Evolutionary conservation across 2,797 vertebrate genomes (phyloP), one percentile per base, ranked within the genome.

Genomic region (Epinephelus malabaricus): DNA sequence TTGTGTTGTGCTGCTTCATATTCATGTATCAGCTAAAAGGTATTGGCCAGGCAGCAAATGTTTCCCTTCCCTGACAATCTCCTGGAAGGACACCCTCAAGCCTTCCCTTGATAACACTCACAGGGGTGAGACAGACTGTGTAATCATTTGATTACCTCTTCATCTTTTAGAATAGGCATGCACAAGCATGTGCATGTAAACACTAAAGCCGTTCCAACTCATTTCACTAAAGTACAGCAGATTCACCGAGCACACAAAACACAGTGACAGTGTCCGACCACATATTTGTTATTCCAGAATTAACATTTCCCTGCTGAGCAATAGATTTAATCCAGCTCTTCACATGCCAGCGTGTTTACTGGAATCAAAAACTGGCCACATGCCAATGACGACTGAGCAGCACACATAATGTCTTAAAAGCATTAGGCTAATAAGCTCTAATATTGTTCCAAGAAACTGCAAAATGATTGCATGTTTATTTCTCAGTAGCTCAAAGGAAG

Each of bases 101-200:
- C 62, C 64, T 45, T 73, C 64, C 59, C 75, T 62, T 67, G 63
- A 79, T 77, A 73, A 83, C 63, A 60, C 69, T 73, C 63, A 50
- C 38, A n/a, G 40, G 50, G 56, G 23, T 19, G 19, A 76, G 65
- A 71, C 83, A 75, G 77, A 76, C 78, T 71, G 27, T 78, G 64
- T 77, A 85, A 90, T 84, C 19, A 86, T 83, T 75, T 74, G 61
- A 89, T 86, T 79, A 67, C 74, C 56, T 50, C 74, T 79, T 83
- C 66, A 85, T 84, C 21, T 78, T 72, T 85, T 45, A 53, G 19
- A 34, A 30, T 58, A 55, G 58, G 15, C 59, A 60, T 76, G 73
- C 60, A 76, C 17, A 73, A 66, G 73, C 79, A 58, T 69, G 62
- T 59, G 19, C 23, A 50, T 79, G 75, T 75, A 77, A 78, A 81